A percentile compares a stretch with the other conserved stretches of the same genome.
These are phyloP conservation scores for Oedothorax gibbosus DNA, from an alignment of 1,140 invertebrate genomes.

Conservation along the genomic window DNA sequence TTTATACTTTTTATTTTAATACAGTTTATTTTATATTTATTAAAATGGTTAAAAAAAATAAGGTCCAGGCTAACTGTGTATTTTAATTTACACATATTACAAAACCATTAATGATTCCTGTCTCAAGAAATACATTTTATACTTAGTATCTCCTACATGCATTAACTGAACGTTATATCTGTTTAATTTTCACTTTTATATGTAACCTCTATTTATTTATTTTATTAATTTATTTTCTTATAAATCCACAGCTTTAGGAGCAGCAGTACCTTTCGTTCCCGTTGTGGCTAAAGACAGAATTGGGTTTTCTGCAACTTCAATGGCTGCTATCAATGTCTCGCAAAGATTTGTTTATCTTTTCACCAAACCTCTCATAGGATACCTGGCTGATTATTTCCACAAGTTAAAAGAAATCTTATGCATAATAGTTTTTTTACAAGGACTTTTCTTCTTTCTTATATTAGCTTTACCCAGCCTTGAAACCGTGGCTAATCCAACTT, in stretches of 20 bases:
- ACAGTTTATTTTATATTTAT: no score
- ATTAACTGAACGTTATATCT: no score
- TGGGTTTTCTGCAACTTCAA: neutral
- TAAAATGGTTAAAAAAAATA: no score
- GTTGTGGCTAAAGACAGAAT: neutral
- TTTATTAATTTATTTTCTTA: no score
- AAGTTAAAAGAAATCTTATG: slow-evolving; percentile 20
- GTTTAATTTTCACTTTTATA: no score
- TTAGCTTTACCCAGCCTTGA: slow-evolving; percentile 5
- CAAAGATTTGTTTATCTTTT: slow-evolving; percentile 32
- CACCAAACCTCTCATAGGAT: slow-evolving; percentile 35
- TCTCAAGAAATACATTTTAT: no score
- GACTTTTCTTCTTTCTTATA: neutral
- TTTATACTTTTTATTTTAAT: no score
- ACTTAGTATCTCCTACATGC: no score
- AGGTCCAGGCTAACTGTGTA: no score
- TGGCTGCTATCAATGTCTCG: neutral
- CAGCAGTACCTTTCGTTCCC: neutral
- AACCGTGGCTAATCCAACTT: neutral
- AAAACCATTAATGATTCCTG: no score
- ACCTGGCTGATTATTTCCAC: slow-evolving; percentile 43
- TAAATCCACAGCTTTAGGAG: slow-evolving; percentile 4
- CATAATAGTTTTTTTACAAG: slow-evolving; percentile 12
- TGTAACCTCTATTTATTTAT: no score
- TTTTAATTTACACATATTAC: no score